Conservation (phyloP, 1,140 invertebrate species). For the Drosophila jambulina region DNA sequence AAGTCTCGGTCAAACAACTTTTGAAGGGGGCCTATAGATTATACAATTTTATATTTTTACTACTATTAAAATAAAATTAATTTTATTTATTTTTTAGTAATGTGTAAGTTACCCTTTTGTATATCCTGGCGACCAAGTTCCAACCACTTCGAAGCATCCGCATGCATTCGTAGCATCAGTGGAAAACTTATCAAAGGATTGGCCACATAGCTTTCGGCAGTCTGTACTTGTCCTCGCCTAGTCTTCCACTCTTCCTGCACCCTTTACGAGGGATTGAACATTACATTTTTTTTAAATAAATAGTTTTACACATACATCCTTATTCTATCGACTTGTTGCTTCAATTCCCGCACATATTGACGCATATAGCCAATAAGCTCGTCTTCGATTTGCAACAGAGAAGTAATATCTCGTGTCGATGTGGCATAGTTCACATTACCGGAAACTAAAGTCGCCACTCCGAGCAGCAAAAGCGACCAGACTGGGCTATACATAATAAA, state of each 20-base stretch:
- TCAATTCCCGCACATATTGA: constrained; percentile 18
- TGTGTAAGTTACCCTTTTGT: background rate
- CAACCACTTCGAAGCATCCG: constrained; percentile 26
- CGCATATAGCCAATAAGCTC: constrained; percentile 29
- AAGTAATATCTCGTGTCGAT: constrained; percentile 23
- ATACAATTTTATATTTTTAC: too few relatives aligned
- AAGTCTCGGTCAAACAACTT: constrained; percentile 22
- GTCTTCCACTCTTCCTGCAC: constrained; percentile 15
- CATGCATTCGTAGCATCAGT: constrained; percentile 53
- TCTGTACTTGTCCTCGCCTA: background rate
- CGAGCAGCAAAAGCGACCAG: constrained; percentile 21
- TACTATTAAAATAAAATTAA: too few relatives aligned
- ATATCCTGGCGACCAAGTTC: constrained; percentile 4
- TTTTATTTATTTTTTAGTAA: background rate
- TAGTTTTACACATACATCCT: background rate
- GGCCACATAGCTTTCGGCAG: constrained; percentile 14
- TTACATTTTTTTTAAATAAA: background rate
- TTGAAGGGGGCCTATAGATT: constrained; percentile 4
- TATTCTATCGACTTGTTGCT: constrained; percentile 15
- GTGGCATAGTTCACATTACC: constrained; percentile 16
- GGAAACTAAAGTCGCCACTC: background rate
- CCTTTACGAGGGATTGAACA: background rate
- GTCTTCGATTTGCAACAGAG: constrained; percentile 46
- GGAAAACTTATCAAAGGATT: constrained; percentile 56
- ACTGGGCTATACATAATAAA: background rate